Evolutionary conservation across 2,113 vertebrate species (phyloP), one percentile per base, ranked within the genome.

Genomic region (Jaculus jaculus): DNA sequence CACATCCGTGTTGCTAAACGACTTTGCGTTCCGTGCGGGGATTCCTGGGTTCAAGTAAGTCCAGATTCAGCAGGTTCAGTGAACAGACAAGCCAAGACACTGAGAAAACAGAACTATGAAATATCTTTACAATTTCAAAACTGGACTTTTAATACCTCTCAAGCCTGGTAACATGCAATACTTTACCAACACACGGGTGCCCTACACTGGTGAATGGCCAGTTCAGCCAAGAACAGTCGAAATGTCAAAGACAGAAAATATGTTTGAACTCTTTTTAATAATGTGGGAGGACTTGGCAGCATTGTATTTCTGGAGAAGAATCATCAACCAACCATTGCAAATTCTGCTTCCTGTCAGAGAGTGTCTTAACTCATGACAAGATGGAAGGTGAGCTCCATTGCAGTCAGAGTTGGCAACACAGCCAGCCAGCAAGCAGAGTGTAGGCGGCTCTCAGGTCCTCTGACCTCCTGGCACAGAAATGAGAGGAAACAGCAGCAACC

Each of bases 401-500:
- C 75, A 94, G 89, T 87, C 32, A 60, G 47, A 88, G 81, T 47
- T 54, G 51, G 0, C 21, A 87, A 0, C 15, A 58, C 88, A 66
- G 89, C 90, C 58, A 75, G 95, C 95, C 79, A 79, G 90, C 13
- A 15, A 78, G 94, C 28, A 61, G 91, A 12, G 47, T 92, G 82
- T 94, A 91, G 95, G 95, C 95, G 94, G 84, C 12, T 0, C 93
- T 95, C 84, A 51, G 89, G 93, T 93, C 94, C 98, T 97, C 97
- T 97, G 97, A 97, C 97, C 97, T 97, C 93, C 94, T 82, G 84
- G 94, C 97, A 94, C 95, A 77, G 93, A 96, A 97, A 97, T 24
- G 81, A 97, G 97, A 98, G 97, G 97, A 98, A 98, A 97, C 97
- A 95, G 94, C 95, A 98, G 94, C 95, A 98, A 98, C 97, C 96